A percentile compares a stretch with the other conserved stretches of the same genome.
Evolutionary conservation across 2,113 vertebrate species (phyloP).

Genomic region (Limnothrissa miodon): DNA sequence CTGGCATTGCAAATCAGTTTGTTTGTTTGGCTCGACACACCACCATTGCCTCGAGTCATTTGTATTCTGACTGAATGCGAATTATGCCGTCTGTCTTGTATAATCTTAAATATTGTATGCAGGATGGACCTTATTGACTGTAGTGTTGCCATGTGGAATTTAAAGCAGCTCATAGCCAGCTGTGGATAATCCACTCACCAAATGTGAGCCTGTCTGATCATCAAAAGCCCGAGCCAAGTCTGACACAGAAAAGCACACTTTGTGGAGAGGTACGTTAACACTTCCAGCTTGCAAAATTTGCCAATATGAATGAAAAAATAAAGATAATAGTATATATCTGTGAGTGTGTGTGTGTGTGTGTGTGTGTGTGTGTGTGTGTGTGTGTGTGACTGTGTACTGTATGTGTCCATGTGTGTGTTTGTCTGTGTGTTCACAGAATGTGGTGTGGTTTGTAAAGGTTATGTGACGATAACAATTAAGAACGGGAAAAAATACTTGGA

Average conservation of each 20-base stretch:
- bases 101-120: slow-evolving; percentile 76
- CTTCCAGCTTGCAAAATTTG: not conserved
- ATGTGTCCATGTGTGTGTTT: not conserved
- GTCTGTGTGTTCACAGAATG: not conserved
- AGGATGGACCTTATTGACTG: slow-evolving; percentile 71
- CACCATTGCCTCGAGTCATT: slow-evolving; percentile 62
- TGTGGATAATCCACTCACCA: slow-evolving; percentile 29
- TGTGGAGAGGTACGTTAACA: not conserved
- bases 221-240: not conserved
- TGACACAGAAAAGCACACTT: not conserved
- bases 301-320: not conserved
- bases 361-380: slow-evolving; percentile 8
- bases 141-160: slow-evolving; percentile 62
- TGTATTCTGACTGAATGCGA: slow-evolving; percentile 71
- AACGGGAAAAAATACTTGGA: not conserved
- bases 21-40: slow-evolving; percentile 63
- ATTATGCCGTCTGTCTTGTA: slow-evolving; percentile 70
- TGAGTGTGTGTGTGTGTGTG: not conserved
- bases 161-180: slow-evolving; percentile 60
- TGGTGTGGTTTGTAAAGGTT: not conserved
- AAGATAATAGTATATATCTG: slow-evolving; percentile 10
- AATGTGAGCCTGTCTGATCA: not conserved
- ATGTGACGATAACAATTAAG: slow-evolving; percentile 3
- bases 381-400: not conserved
- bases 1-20: slow-evolving; percentile 58